Base-by-base conservation (phyloP, 2,113 vertebrate species). In the Calonectris borealis region DNA sequence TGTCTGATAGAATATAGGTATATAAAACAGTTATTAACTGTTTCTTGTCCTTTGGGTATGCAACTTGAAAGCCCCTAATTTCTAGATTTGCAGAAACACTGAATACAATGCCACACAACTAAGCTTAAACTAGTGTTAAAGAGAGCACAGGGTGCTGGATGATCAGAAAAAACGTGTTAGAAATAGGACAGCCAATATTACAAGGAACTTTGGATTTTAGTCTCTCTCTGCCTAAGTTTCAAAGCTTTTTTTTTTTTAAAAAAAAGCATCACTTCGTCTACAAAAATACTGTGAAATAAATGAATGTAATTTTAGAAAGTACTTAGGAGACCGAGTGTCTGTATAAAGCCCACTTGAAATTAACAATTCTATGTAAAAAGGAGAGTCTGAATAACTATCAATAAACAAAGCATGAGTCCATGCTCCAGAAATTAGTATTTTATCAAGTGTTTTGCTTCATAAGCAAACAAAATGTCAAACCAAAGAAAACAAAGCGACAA, bases 391-490 rank as follows among this genome's bases (percentile, higher is more conserved):
- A 79, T 46, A 86, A 82, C 40, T 60, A 95, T 18, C 52, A 93
- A 64, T 38, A 93, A 90, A 91, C 12, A 95, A 96, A 68, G 48
- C 48, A 78, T 49, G 36, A 84, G 49, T 60, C 34, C 55, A 40
- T 78, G 49, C 65, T 85, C 71, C 70, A 92, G 88, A 87, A 96
- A 95, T 91, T 32, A 90, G 68, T 88, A 62, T 58, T 94, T 96
- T 85, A 93, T 94, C 57, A 93, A 83, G 62, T 77, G 65, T 64
- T 95, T 95, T 95, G 49, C 71, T 90, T 96, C 78, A 64, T 69
- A 94, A 91, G 75, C 48, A 97, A 91, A 91, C 17, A 57, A 93
- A 83, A 91, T 66, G 65, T 96, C 88, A 90, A 82, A 94, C 96
- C 78, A 97, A 94, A 90, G 62, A 77, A 95, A 90, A 93, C 17